Base-by-base conservation (phyloP, 2,888 invertebrate genomes). In the Polia nebulosa region DNA sequence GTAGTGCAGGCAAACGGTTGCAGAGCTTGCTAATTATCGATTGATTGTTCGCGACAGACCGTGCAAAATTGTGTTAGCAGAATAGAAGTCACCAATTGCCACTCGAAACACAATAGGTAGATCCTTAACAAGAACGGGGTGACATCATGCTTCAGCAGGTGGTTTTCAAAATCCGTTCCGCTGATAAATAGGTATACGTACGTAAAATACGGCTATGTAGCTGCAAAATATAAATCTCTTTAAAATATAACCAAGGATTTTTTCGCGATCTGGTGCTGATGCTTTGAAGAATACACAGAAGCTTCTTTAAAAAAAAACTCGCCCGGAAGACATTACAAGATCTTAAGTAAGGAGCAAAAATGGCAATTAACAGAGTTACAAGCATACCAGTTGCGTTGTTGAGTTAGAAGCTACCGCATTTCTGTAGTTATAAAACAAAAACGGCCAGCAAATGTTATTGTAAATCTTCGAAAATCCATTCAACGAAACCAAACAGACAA, bases 1-100 rank as follows among this genome's bases (percentile, higher is more conserved):
- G n/a, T n/a, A 49, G 34, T 25, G 49, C 64, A 75, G 62, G 71
- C 76, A 75, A 77, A 74, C 61, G 76, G 52, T 72, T 74, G 65
- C 70, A 69, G 66, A 61, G 36, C 67, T 59, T 45, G 69, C 68
- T 71, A 71, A 66, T 70, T 74, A 68, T 64, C 75, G 57, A 64
- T 63, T 58, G 67, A 82, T 66, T 72, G 72, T 70, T 76, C 29
- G 27, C 41, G 52, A 65, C 60, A 49, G 58, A 53, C 51, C 62
- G 55, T 78, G 22, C 49, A 71, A 49, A 61, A 56, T 56, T 45
- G 36, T 58, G 68, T 65, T 56, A 55, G 55, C 58, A 51, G 64
- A 77, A 65, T 57, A 47, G 36, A 63, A 36, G 52, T 27, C 20
- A n/a, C n/a, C n/a, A 44, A 51, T 66, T 71, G 72, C 52, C 64